Evolutionary conservation across 2,797 vertebrate genomes (phyloP), one percentile per base, ranked within the genome.

Genomic region (Columba guinea): DNA sequence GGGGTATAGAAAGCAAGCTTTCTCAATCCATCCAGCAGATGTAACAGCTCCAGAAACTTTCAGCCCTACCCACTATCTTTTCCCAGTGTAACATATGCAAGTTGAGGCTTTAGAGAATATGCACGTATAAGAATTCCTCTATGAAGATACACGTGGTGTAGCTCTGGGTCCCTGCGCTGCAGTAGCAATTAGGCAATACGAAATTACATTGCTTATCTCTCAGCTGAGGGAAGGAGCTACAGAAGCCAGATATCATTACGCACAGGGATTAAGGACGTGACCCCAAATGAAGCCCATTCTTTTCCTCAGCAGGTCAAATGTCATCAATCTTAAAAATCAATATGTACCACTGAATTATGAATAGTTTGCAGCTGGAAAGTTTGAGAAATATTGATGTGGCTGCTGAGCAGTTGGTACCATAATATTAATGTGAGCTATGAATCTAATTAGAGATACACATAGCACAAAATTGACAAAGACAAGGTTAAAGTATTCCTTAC

Each of bases 251-350:
- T 70, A 85, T 62, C 77, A 87, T 93, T 92, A 74, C 13, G 91
- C 1, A 8, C 34, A 70, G 26, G 46, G 24, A 64, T 91, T 95
- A 90, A 83, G 71, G 69, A 89, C 3, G 6, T 88, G 87, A 89
- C 64, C 87, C 73, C 59, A 85, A 13, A 74, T 75, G 65, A 97
- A 82, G 41, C 18, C 56, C 55, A 94, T 96, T 96, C 87, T 87
- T 95, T 97, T 92, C 95, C 73, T 64, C 52, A 53, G 64, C 87
- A 93, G 69, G 68, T 94, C 71, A 89, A 92, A 88, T 81, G 89
- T 77, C 82, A 85, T 69, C 41, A 77, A 17, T 88, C 70, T 93
- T 91, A 95, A 94, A 95, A 96, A 94, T 97, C 63, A 92, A 93
- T 95, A 84, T 5, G 6, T 88, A 93, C 73, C 21, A 19, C 22